These are phyloP conservation scores for Mythimna albipuncta DNA, from an alignment of 2,888 invertebrate genomes.

Conservation along the genomic window DNA sequence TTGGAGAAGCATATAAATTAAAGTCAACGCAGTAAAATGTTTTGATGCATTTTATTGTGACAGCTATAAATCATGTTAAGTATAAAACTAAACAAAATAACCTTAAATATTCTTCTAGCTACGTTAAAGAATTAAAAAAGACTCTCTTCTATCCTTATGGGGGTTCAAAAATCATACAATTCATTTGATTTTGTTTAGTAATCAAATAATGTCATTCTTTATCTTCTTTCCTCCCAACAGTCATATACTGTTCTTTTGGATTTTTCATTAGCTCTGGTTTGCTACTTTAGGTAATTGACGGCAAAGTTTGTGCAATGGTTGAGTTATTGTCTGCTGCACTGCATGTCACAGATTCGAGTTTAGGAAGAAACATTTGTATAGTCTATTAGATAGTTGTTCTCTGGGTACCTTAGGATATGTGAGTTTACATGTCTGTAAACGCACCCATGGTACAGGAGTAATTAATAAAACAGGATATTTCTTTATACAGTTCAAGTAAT, in stretches of 20 bases:
- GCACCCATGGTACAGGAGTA: too few species aligned
- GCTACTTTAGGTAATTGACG: too few species aligned
- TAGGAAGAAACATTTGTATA: too few species aligned
- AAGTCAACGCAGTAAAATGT: slow-evolving; percentile 15
- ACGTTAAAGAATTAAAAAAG: background rate
- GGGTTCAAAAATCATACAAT: background rate
- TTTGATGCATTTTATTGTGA: slow-evolving; percentile 4
- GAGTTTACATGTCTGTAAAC: too few species aligned
- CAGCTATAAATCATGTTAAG: background rate
- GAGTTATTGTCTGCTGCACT: background rate
- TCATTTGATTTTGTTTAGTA: too few species aligned
- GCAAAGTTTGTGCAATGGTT: background rate
- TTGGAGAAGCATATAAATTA: slow-evolving; percentile 27
- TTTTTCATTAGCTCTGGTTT: background rate
- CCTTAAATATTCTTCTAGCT: background rate
- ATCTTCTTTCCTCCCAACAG: background rate
- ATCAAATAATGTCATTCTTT: background rate
- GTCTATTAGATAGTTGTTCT: too few species aligned
- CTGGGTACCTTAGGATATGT: too few species aligned
- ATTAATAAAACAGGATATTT: too few species aligned
- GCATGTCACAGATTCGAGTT: too few species aligned
- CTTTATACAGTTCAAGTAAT: too few species aligned
- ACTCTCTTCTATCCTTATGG: background rate
- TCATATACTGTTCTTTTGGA: background rate
- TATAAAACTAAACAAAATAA: background rate